Conservation (phyloP, 2,888 invertebrate species). For the Drosophila limbata region DNA sequence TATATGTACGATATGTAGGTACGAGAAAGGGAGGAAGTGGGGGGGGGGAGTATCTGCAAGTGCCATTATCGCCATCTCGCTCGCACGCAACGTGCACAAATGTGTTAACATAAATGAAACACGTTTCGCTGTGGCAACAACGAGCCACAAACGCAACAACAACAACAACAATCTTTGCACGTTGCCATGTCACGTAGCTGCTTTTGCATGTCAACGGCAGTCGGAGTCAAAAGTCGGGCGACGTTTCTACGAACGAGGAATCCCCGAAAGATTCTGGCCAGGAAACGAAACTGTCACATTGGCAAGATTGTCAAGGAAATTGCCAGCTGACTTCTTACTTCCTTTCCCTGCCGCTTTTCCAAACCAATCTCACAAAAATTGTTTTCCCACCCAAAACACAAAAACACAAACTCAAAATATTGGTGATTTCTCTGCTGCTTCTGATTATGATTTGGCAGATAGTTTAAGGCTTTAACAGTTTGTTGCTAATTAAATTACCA, state of each 20-base stretch:
- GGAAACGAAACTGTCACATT: constrained; percentile 54
- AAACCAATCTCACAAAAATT: constrained; percentile 9
- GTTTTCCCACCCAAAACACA: constrained; percentile 1
- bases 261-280: constrained; percentile 33
- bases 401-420: constrained; percentile 3
- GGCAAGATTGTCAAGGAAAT: constrained; percentile 48
- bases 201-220: constrained; percentile 78
- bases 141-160: constrained; percentile 30
- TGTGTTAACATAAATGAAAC: constrained; percentile 79
- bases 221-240: constrained; percentile 12
- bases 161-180: constrained; percentile 38
- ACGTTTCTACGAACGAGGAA: too few relatives aligned
- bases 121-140: constrained; percentile 75
- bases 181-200: constrained; percentile 78
- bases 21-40: neutral
- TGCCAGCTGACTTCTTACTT: constrained; percentile 23
- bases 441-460: constrained; percentile 12
- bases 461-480: constrained; percentile 42
- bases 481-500: constrained; percentile 47
- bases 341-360: constrained; percentile 1
- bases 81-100: constrained; percentile 68
- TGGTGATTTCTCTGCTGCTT: constrained; percentile 2
- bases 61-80: constrained; percentile 42
- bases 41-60: constrained; percentile 24
- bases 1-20: constrained; percentile 17